These are phyloP conservation scores for Amblyopsis rosae DNA, from an alignment of 2,113 vertebrate species.

Conservation along the genomic window DNA sequence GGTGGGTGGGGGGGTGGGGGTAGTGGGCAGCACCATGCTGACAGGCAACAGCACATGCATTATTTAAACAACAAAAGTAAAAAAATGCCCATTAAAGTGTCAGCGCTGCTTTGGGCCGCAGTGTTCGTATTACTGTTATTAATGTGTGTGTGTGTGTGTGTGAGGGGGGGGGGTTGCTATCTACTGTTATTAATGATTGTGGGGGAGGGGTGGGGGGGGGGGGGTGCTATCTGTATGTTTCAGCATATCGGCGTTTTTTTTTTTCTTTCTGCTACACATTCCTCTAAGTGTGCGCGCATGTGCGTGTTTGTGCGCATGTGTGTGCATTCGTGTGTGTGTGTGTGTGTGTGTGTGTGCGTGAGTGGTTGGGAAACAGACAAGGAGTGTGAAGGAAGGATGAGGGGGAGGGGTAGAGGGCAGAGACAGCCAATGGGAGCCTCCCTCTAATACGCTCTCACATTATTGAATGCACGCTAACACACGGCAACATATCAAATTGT, in stretches of 20 bases:
- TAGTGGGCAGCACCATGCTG: conserved; percentile 33
- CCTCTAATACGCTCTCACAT: conserved; percentile 66
- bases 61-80: conserved; percentile 42
- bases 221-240: conserved; percentile 5
- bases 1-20: conserved; percentile 28
- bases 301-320: background rate
- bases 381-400: conserved; percentile 15
- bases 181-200: background rate
- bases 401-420: conserved; percentile 13
- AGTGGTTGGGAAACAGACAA: conserved; percentile 44
- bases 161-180: background rate
- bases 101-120: conserved; percentile 69
- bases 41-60: conserved; percentile 38
- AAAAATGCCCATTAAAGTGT: conserved; percentile 55
- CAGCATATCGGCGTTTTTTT: background rate
- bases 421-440: conserved; percentile 53
- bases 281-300: background rate
- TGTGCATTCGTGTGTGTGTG: background rate
- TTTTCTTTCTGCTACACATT: too few species aligned
- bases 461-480: conserved; percentile 62
- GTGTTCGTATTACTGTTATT: conserved; percentile 72
- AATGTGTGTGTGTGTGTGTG: conserved; percentile 65
- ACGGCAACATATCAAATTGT: conserved; percentile 58
- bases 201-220: too few species aligned
- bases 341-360: background rate